phyloP scores from a whole-genome alignment of 2,113 vertebrate genomes.

The Heteronetta atricapilla region DNA sequence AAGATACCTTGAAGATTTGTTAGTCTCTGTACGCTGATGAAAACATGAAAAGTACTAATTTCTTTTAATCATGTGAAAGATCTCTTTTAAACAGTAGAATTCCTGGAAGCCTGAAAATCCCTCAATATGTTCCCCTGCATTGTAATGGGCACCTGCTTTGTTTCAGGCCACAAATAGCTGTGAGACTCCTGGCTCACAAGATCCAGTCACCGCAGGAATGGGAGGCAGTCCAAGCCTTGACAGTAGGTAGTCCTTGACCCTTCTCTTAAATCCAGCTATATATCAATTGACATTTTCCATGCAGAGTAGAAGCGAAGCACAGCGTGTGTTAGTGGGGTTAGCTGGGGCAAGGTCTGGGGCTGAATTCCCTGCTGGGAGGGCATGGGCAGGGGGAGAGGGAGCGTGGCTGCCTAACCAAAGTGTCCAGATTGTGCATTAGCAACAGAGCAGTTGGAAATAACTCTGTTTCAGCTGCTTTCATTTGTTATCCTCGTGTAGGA shows the following conservation, averaged over 20 bases:
- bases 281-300: not conserved
- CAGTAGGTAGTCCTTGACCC: slow-evolving; percentile 78
- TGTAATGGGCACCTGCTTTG: not conserved
- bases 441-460: not conserved
- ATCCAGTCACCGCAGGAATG: slow-evolving; percentile 97
- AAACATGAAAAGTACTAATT: not conserved
- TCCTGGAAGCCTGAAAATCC: not conserved
- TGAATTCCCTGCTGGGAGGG: not conserved
- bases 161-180: slow-evolving; percentile 91
- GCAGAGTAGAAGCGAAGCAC: too few relatives aligned
- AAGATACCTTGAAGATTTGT: not conserved
- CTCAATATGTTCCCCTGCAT: accelerated
- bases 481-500: not conserved
- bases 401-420: not conserved
- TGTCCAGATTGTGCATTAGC: not conserved
- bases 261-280: not conserved
- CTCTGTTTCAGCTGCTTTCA: not conserved
- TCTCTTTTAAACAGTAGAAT: not conserved
- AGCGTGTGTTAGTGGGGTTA: not conserved
- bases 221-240: slow-evolving; percentile 93
- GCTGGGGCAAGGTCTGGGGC: not conserved
- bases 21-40: not conserved
- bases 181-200: slow-evolving; percentile 91
- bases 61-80: not conserved
- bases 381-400: not conserved